These are phyloP conservation scores for Asarcornis scutulata DNA, from an alignment of 2,113 vertebrate genomes.

Conservation along the genomic window DNA sequence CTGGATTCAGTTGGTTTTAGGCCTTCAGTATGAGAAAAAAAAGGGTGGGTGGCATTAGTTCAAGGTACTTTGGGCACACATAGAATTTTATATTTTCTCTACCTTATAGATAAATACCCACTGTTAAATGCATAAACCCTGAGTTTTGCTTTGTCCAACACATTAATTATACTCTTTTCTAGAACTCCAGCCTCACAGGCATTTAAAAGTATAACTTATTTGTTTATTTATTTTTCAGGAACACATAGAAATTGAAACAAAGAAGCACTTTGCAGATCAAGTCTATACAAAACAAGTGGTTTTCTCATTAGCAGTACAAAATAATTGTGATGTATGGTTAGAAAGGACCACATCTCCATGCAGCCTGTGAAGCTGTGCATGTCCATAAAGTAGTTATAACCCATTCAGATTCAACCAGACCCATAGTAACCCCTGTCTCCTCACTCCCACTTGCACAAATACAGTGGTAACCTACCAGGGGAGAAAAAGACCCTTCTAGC, in stretches of 20 bases:
- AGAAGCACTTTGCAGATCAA: slow-evolving; percentile 22
- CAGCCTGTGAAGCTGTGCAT: not conserved
- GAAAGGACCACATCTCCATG: not conserved
- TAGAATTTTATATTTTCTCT: not conserved
- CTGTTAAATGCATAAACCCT: not conserved
- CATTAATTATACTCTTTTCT: slow-evolving; percentile 1
- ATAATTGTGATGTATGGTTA: not conserved
- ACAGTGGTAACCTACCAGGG: rapidly evolving
- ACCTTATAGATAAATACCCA: not conserved
- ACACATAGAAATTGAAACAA: not conserved
- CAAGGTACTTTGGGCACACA: not conserved
- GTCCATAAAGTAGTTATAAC: not conserved
- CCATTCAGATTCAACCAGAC: rapidly evolving
- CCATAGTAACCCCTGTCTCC: rapidly evolving
- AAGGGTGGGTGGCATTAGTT: not conserved
- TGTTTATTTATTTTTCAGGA: not conserved
- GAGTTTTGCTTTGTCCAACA: not conserved
- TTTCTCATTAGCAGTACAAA: slow-evolving; percentile 21
- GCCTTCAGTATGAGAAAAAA: not conserved
- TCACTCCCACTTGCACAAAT: not conserved
- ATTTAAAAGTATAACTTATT: slow-evolving; percentile 32
- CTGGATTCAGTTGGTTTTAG: not conserved
- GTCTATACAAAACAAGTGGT: not conserved
- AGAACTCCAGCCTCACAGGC: not conserved
- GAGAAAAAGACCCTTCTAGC: not conserved